Evolutionary conservation across 1,140 invertebrate species (phyloP).

Genomic region (Trichonephila clavipes): DNA sequence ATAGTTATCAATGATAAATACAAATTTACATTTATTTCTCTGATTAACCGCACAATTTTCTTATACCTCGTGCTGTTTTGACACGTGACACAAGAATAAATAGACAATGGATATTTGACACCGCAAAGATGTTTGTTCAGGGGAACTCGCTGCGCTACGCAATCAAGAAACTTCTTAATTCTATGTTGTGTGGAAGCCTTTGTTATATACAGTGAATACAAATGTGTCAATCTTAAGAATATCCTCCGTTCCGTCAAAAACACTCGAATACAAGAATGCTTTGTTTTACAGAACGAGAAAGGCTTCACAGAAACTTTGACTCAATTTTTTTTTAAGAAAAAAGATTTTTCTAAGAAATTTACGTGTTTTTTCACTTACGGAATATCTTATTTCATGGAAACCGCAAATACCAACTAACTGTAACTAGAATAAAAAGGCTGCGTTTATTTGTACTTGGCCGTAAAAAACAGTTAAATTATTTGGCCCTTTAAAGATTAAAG

Average conservation of each 20-base stretch:
- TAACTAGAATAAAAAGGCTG: too few relatives aligned
- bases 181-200: background rate
- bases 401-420: too few relatives aligned
- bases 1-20: background rate
- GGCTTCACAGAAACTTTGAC: background rate
- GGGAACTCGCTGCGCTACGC: background rate
- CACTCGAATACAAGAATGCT: background rate
- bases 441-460: too few relatives aligned
- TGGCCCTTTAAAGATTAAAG: too few relatives aligned
- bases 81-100: background rate
- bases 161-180: background rate
- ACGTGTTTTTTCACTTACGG: too few relatives aligned
- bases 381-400: too few relatives aligned
- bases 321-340: too few relatives aligned
- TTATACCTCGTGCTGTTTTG: background rate
- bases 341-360: too few relatives aligned
- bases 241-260: background rate
- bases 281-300: background rate
- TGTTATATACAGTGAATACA: background rate
- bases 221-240: background rate
- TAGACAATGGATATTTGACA: constrained; percentile 35
- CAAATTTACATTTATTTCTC: background rate
- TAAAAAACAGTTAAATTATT: too few relatives aligned
- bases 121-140: background rate
- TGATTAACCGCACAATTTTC: background rate